A percentile compares a stretch with the other conserved stretches of the same genome.
These are phyloP conservation scores for Scortum barcoo DNA, from an alignment of 2,113 vertebrate genomes.

Conservation along the genomic window DNA sequence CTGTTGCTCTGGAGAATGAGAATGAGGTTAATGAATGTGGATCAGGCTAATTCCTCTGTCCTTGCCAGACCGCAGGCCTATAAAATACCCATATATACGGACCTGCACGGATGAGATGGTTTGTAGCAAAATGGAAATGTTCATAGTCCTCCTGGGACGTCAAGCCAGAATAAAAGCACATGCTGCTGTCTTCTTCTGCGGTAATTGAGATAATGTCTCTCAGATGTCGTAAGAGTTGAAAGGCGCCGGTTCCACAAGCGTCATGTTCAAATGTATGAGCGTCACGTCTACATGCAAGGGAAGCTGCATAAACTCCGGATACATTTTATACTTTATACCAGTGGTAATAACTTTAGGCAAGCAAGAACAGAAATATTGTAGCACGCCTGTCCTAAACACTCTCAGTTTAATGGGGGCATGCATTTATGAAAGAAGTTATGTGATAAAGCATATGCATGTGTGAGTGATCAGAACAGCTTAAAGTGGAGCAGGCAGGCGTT, in stretches of 20 bases:
- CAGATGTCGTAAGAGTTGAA: constrained; percentile 43
- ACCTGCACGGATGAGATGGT: constrained; percentile 65
- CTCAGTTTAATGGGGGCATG: constrained; percentile 24
- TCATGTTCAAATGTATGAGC: constrained; percentile 11
- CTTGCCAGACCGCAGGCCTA: constrained; percentile 79
- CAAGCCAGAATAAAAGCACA: constrained; percentile 57
- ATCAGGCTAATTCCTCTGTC: constrained; percentile 84
- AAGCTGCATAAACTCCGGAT: constrained; percentile 2
- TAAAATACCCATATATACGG: constrained; percentile 74
- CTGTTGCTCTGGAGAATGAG: constrained; percentile 81
- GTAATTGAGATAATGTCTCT: constrained; percentile 61
- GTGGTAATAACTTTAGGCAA: constrained; percentile 27
- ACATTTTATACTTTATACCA: constrained; percentile 1
- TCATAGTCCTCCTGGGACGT: constrained; percentile 63
- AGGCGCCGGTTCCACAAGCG: not conserved
- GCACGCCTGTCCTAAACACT: not conserved
- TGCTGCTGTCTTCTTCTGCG: constrained; percentile 42
- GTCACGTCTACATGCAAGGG: constrained; percentile 11
- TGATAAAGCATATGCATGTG: constrained; percentile 4
- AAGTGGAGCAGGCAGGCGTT: constrained; percentile 43
- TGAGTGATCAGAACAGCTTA: constrained; percentile 20
- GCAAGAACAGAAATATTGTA: constrained; percentile 8
- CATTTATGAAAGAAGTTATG: constrained; percentile 17
- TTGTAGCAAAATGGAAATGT: constrained; percentile 71
- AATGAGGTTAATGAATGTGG: constrained; percentile 86